Evolutionary conservation across 2,888 invertebrate genomes (phyloP).

Genomic region (Bedellia somnulentella): DNA sequence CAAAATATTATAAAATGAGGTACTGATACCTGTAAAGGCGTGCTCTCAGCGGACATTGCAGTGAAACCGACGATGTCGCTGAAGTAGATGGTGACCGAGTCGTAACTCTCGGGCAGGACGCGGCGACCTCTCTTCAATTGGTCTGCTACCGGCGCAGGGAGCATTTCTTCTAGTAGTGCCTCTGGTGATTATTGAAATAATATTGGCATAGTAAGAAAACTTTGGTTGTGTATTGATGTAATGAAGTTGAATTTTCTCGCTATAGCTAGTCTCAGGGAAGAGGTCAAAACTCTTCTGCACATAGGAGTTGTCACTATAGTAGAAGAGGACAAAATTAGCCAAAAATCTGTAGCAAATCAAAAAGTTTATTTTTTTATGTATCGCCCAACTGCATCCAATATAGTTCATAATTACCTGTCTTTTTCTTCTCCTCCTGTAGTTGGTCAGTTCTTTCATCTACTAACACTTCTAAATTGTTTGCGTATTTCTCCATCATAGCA

Average conservation of each 20-base stretch:
- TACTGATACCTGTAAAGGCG: slow-evolving; percentile 72
- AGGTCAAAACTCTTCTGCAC: too few relatives aligned
- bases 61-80: slow-evolving; percentile 95
- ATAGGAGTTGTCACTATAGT: too few relatives aligned
- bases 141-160: slow-evolving; percentile 89
- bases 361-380: too few relatives aligned
- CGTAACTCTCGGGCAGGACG: slow-evolving; percentile 89
- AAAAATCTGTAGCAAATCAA: too few relatives aligned
- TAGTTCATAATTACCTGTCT: too few relatives aligned
- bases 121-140: slow-evolving; percentile 87
- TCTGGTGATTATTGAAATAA: slow-evolving; percentile 46
- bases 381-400: too few relatives aligned
- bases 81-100: slow-evolving; percentile 91
- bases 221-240: slow-evolving; percentile 9
- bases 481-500: slow-evolving; percentile 97
- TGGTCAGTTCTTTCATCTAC: slow-evolving; percentile 94
- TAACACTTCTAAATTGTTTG: slow-evolving; percentile 89
- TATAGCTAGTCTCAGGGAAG: too few relatives aligned
- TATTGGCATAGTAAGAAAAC: too few relatives aligned
- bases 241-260: neutral
- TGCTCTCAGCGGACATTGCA: slow-evolving; percentile 88
- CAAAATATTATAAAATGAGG: too few relatives aligned
- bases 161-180: slow-evolving; percentile 83
- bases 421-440: slow-evolving; percentile 93
- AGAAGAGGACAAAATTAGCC: too few relatives aligned